Base-by-base conservation (phyloP, 2,797 vertebrate genomes). In the Takifugu rubripes region DNA sequence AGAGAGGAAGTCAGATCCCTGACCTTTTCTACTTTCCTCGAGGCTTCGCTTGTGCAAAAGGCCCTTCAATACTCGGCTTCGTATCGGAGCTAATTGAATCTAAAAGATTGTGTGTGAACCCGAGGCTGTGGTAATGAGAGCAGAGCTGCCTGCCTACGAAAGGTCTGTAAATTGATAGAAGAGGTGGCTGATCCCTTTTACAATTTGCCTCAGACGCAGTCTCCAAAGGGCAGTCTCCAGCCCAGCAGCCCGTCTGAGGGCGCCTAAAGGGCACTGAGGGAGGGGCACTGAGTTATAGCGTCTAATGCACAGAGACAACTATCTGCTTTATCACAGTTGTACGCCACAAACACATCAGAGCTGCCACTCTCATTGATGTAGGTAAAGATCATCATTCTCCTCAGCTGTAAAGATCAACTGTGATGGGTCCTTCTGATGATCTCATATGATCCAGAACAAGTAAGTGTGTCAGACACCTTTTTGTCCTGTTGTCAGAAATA, bases 61-160 rank as follows among this genome's bases (percentile, higher is more conserved):
- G 81, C 85, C 83, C 81, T 86, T 89, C 83, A 57, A 88, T 88
- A 86, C 87, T 87, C 88, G 78, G 74, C 79, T 53, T 80, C 16
- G 57, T 77, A 75, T 82, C 76, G 48, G 59, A 87, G 78, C 87
- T 91, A 90, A 92, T 91, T 90, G 85, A 89, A 90, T 89, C 77
- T 84, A 84, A 86, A 84, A 87, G 80, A 86, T 79, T 82, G 82
- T 56, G 63, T 75, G 75, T 76, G 81, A 88, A 86, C 80, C 72
- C 44, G 43, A 51, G 71, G 73, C 82, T 73, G 75, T 56, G 61
- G 77, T 88, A 90, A 90, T 90, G 87, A 89, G 85, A 78, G 82
- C 60, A 29, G 74, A 75, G 78, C 81, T 72, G 84, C 78, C 77
- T 67, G 70, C 25, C 27, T 66, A 86, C 81, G 80, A 88, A 89